These are phyloP conservation scores for Cardiocondyla obscurior DNA, from an alignment of 1,140 invertebrate species.

Conservation along the genomic window DNA sequence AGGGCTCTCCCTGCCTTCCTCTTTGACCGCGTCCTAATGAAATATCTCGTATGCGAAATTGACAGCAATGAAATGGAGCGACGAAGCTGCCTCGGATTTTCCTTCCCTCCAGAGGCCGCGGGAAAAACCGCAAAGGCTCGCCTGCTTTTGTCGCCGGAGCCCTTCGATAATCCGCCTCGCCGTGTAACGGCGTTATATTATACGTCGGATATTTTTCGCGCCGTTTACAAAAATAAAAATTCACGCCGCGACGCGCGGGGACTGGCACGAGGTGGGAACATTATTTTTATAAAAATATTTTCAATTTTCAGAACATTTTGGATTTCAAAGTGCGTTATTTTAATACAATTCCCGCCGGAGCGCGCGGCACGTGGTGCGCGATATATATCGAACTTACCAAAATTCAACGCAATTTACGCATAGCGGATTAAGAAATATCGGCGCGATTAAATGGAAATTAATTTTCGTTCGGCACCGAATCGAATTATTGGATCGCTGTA, in stretches of 20 bases:
- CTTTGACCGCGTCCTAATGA: constrained; percentile 73
- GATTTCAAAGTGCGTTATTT: background rate
- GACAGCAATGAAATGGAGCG: constrained; percentile 76
- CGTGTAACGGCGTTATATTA: background rate
- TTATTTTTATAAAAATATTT: background rate
- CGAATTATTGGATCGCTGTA: constrained; percentile 9
- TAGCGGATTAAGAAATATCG: constrained; percentile 29
- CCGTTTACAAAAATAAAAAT: background rate
- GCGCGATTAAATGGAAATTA: constrained; percentile 41
- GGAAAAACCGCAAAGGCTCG: constrained; percentile 34
- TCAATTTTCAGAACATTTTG: background rate
- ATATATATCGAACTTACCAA: background rate
- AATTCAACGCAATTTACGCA: constrained; percentile 9
- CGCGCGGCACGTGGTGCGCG: background rate
- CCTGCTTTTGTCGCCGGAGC: background rate
- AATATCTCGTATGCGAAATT: constrained; percentile 79
- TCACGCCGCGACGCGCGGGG: background rate
- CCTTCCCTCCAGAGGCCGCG: constrained; percentile 24
- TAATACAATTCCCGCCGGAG: background rate
- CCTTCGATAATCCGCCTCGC: constrained; percentile 21
- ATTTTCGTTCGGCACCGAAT: constrained; percentile 18
- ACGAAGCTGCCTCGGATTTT: constrained; percentile 59
- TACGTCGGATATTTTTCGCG: background rate
- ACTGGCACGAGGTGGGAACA: background rate
- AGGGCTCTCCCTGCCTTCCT: constrained; percentile 49